Base-by-base conservation (phyloP, 2,888 invertebrate species). In the Argyresthia albistria region DNA sequence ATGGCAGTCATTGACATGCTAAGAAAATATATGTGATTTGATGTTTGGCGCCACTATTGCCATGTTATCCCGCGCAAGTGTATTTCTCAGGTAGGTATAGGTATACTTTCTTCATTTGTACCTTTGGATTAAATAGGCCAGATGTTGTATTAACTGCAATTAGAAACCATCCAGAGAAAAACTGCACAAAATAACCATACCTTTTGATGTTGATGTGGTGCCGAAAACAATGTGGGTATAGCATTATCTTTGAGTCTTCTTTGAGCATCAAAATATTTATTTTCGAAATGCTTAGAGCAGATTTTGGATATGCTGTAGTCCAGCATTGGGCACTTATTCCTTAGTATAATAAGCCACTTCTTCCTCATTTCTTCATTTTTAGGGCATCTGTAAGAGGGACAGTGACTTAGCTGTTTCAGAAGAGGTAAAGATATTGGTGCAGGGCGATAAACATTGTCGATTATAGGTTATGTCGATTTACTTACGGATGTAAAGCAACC, bases 261-360 rank as follows among this genome's bases (percentile, higher is more conserved):
- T 50, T 76, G 70, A 0, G 69, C 56, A 61, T 83, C 80, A 64
- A 83, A 76, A 61, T 63, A 76, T 59, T 73, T 80, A 4, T 64
- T 56, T 57, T 84, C 83, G 65, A 86, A 86, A 64, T 84, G 84
- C 56, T 66, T 79, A 0, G 84, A 83, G 54, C 86, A 86, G 50
- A 86, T 77, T 59, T 65, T 76, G 56, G 81, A 82, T 61, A 64
- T 78, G 4, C 59, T 54, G 80, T 80, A 84, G 56, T 86, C 80
- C 43, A 86, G 59, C 45, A 67, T 57, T 50, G 67, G 58, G 57
- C 82, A 82, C 57, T 69, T 79, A 53, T 71, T 75, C 60, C 70
- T 80, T 9, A 84, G 62, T 16, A 75, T 57, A 54, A 69, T 67
- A 8, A 80, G 60, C 86, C 86, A 86, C 62, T 69, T 76, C 54